phyloP scores from a whole-genome alignment of 2,888 invertebrate species.

The Melanophora roralis region DNA sequence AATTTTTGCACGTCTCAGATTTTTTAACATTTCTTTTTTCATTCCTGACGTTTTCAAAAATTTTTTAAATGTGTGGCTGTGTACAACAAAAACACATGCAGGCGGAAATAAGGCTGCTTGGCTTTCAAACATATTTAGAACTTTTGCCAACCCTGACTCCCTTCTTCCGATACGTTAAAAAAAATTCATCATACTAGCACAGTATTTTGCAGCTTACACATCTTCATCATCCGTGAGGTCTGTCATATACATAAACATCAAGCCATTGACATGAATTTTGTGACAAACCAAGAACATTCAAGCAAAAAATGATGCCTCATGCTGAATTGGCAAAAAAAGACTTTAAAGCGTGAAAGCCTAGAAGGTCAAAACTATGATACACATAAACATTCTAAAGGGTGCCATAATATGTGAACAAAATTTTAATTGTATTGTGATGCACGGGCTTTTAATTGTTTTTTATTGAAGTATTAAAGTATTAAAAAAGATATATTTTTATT shows the following conservation, averaged over 20 bases:
- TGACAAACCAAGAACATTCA: slow-evolving; percentile 34
- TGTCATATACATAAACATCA: slow-evolving; percentile 52
- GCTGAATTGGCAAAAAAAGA: not conserved
- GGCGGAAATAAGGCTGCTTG: not conserved
- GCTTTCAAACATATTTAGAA: not conserved
- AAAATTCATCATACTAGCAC: slow-evolving; percentile 27
- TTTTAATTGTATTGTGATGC: no score
- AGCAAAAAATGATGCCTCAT: slow-evolving; percentile 20
- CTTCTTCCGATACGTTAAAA: not conserved
- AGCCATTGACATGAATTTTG: slow-evolving; percentile 41
- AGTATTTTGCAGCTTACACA: slow-evolving; percentile 39
- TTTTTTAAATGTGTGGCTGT: not conserved
- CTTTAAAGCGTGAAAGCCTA: not conserved
- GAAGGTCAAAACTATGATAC: slow-evolving; percentile 6
- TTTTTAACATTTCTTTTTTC: slow-evolving; percentile 1
- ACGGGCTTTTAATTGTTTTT: no score
- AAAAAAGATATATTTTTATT: no score
- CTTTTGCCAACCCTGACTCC: not conserved
- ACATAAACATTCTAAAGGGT: not conserved
- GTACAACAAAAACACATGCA: not conserved
- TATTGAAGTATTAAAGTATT: no score
- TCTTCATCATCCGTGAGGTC: slow-evolving; percentile 19
- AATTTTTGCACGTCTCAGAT: slow-evolving; percentile 41
- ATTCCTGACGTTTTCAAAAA: slow-evolving; percentile 12
- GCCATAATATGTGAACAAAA: no score